Conservation (phyloP, 2,113 vertebrate genomes). For the Gasterosteus nipponicus region DNA sequence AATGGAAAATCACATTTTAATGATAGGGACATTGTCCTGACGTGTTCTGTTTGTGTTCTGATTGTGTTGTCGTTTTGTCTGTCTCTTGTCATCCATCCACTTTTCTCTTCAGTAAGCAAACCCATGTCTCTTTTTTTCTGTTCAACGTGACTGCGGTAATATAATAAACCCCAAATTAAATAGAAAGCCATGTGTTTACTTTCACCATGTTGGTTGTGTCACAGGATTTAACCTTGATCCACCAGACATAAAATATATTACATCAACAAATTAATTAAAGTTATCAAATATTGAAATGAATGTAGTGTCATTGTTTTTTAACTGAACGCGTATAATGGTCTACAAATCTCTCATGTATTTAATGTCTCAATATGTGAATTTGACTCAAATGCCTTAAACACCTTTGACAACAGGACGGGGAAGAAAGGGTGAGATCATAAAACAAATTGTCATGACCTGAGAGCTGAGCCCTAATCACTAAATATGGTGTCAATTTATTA, state of each 20-base stretch:
- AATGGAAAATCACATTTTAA: conserved; percentile 2
- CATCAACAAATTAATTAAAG: background rate
- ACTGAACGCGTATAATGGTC: background rate
- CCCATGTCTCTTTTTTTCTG: conserved; percentile 39
- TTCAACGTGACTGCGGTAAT: conserved; percentile 53
- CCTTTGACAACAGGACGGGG: background rate
- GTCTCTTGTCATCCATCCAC: conserved; percentile 17
- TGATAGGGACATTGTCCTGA: background rate
- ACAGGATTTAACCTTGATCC: background rate
- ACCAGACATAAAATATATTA: background rate
- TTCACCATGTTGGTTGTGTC: background rate
- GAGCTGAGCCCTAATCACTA: background rate
- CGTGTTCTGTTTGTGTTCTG: background rate
- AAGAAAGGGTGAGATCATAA: background rate
- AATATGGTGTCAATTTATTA: background rate
- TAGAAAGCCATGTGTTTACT: background rate
- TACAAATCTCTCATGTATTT: background rate
- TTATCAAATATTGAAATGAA: background rate
- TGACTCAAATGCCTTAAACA: background rate
- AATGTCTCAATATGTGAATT: background rate
- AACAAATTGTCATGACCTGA: background rate
- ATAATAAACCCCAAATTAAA: conserved; percentile 67
- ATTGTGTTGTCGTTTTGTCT: conserved; percentile 15
- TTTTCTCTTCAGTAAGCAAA: conserved; percentile 23
- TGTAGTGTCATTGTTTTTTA: background rate